Evolutionary conservation across 1,140 invertebrate species (phyloP).

Genomic region (Myzus persicae): DNA sequence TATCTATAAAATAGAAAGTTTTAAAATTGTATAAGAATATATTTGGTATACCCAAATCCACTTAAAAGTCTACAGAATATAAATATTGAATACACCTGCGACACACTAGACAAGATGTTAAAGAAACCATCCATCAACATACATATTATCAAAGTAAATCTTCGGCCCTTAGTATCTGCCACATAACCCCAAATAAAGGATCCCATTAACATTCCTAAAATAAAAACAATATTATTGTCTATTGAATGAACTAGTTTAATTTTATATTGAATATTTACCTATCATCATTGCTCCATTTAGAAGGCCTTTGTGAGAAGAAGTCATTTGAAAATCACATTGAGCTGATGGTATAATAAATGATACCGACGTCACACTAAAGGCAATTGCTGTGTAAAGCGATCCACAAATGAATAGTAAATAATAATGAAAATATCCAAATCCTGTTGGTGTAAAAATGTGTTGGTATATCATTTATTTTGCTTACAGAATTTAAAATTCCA

Average conservation of each 20-base stretch:
- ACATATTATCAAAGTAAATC: slow-evolving; percentile 85
- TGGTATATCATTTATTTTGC: neutral
- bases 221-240: neutral
- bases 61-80: slow-evolving; percentile 89
- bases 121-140: slow-evolving; percentile 89
- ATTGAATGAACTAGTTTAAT: neutral
- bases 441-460: slow-evolving; percentile 65
- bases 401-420: slow-evolving; percentile 87
- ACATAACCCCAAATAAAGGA: slow-evolving; percentile 91
- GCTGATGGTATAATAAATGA: slow-evolving; percentile 92
- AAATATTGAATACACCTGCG: slow-evolving; percentile 85
- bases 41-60: slow-evolving; percentile 77
- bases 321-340: slow-evolving; percentile 88
- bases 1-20: neutral
- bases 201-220: slow-evolving; percentile 89
- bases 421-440: slow-evolving; percentile 93
- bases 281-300: slow-evolving; percentile 71
- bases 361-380: slow-evolving; percentile 95
- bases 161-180: slow-evolving; percentile 84
- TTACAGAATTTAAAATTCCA: neutral
- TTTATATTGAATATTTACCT: slow-evolving; percentile 34
- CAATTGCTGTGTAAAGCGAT: slow-evolving; percentile 92
- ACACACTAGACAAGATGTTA: slow-evolving; percentile 86
- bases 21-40: neutral
- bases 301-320: slow-evolving; percentile 88